A percentile compares a stretch with the other conserved stretches of the same genome.
Evolutionary conservation across 2,888 invertebrate species (phyloP).

Genomic region (Athalia circularis): DNA sequence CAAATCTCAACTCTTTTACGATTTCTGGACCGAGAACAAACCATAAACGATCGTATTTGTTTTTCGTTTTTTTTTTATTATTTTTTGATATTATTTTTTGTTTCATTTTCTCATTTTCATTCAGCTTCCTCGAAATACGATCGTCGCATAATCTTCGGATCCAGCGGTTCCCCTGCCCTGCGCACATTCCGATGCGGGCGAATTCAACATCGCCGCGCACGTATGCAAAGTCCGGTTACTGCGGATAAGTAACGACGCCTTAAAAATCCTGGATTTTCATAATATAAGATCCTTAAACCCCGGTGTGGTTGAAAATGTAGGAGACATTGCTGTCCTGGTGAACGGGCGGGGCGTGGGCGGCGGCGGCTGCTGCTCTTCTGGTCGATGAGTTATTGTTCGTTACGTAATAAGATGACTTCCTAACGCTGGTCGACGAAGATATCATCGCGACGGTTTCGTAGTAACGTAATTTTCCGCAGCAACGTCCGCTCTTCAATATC

Average conservation of each 20-base stretch:
- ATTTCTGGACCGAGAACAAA: conserved; percentile 41
- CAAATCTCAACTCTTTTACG: background rate
- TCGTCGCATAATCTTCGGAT: conserved; percentile 38
- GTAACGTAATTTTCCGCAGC: conserved; percentile 89
- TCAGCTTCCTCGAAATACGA: background rate
- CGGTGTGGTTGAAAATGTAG: conserved; percentile 84
- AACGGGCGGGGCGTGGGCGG: conserved; percentile 71
- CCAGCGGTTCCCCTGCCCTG: conserved; percentile 19
- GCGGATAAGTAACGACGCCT: conserved; percentile 27
- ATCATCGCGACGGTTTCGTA: conserved; percentile 91
- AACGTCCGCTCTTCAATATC: conserved; percentile 89
- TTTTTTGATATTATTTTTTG: no score
- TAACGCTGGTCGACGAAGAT: conserved; percentile 89
- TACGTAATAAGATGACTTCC: conserved; percentile 91
- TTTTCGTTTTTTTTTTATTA: no score
- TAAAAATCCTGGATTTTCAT: conserved; percentile 11
- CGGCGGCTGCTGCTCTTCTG: conserved; percentile 69
- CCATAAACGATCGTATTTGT: conserved; percentile 26
- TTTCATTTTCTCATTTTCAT: no score
- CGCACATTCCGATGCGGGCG: background rate
- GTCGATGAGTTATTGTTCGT: conserved; percentile 80
- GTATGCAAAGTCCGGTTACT: conserved; percentile 10
- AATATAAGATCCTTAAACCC: conserved; percentile 77
- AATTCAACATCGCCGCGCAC: conserved; percentile 2
- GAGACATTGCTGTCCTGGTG: conserved; percentile 79